Percentiles rank a stretch among this genome's conserved stretches.
Evolutionary conservation across 64 coral and sea anemone genomes (phyloP).

Genomic region (Astreopora myriophthalma): DNA sequence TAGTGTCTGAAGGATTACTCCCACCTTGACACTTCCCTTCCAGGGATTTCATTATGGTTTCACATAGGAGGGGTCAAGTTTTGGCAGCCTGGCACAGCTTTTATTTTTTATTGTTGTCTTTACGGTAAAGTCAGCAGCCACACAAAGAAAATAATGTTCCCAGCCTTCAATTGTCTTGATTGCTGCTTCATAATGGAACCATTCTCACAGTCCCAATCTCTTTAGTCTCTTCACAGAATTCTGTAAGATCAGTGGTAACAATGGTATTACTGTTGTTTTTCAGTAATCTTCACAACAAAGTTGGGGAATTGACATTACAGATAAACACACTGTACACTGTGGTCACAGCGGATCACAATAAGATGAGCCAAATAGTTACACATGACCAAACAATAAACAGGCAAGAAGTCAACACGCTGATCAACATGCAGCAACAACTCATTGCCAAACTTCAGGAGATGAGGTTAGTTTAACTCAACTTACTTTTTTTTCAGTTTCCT

Average conservation of each 20-base stretch:
- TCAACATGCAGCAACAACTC: constrained; percentile 90
- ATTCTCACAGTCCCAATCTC: too few relatives aligned
- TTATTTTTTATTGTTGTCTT: too few relatives aligned
- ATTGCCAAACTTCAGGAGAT: constrained; percentile 83
- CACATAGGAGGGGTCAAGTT: too few relatives aligned
- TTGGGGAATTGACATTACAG: constrained; percentile 86
- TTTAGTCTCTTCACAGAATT: too few relatives aligned
- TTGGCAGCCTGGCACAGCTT: too few relatives aligned
- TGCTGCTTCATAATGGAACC: not conserved
- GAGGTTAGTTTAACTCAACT: constrained; percentile 49
- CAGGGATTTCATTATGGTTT: too few relatives aligned
- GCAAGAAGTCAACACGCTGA: constrained; percentile 91
- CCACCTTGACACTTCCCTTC: too few relatives aligned
- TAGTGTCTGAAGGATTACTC: too few relatives aligned
- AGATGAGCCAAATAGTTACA: constrained; percentile 60
- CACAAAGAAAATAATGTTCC: too few relatives aligned
- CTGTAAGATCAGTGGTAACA: not conserved
- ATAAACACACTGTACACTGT: constrained; percentile 80
- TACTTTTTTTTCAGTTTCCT: not conserved
- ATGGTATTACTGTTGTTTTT: not conserved
- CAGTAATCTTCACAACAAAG: constrained; percentile 95
- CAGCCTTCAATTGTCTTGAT: too few relatives aligned
- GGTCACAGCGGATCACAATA: constrained; percentile 76
- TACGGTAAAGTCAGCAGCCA: too few relatives aligned
- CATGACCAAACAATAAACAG: constrained; percentile 80